These are phyloP conservation scores for Hymenochirus boettgeri DNA, from an alignment of 2,113 vertebrate species.

Conservation along the genomic window DNA sequence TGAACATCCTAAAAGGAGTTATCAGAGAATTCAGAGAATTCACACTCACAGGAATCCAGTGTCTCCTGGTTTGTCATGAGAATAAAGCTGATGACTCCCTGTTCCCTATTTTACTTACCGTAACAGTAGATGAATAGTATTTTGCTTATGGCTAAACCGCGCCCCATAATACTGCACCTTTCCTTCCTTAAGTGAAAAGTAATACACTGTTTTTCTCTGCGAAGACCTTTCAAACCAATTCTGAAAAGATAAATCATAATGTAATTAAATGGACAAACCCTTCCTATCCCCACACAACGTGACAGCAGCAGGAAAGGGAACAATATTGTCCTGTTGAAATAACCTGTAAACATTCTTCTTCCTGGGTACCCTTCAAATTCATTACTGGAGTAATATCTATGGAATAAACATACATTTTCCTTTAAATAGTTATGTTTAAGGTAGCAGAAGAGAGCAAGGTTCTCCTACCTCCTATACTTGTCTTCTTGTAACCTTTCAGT, in stretches of 20 bases:
- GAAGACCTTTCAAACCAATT: conserved; percentile 62
- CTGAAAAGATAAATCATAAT: conserved; percentile 51
- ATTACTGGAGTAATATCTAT: conserved; percentile 75
- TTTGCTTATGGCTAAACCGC: conserved; percentile 67
- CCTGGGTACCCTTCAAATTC: conserved; percentile 75
- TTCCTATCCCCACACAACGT: too few species aligned
- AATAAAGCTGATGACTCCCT: too few species aligned
- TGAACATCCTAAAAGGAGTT: too few species aligned
- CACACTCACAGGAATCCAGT: too few species aligned
- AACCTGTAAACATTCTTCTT: conserved; percentile 74
- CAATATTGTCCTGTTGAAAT: too few species aligned
- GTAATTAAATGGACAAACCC: too few species aligned
- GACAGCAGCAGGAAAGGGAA: background rate
- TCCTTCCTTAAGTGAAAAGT: conserved; percentile 72
- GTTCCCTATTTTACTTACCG: conserved; percentile 53
- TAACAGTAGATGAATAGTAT: conserved; percentile 71
- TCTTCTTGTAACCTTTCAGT: too few species aligned
- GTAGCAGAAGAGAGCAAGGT: too few species aligned
- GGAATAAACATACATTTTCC: conserved; percentile 46
- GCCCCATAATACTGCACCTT: conserved; percentile 72
- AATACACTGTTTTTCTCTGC: conserved; percentile 64
- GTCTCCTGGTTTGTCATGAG: too few species aligned
- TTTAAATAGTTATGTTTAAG: too few species aligned
- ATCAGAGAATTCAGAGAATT: too few species aligned
- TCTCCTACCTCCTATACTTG: too few species aligned